Conservation (phyloP, 2,888 invertebrate genomes). For the Scaptomyza flava region DNA sequence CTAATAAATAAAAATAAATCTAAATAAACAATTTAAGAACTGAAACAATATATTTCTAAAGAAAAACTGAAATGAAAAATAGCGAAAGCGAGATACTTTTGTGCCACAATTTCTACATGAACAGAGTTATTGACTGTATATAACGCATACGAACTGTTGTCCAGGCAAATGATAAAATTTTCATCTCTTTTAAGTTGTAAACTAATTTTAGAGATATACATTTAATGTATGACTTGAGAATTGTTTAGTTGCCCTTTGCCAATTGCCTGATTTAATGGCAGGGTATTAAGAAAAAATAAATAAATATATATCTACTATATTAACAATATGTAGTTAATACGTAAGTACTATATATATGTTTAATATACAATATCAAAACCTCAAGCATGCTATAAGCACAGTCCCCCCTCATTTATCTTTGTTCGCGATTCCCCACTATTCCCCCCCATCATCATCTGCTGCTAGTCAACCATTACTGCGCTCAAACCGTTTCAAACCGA, state of each 20-base stretch:
- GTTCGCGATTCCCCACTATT: not conserved
- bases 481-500: slow-evolving; percentile 11
- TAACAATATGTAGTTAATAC: not conserved
- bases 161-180: not conserved
- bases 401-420: slow-evolving; percentile 13
- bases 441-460: not conserved
- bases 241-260: slow-evolving; percentile 17
- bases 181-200: not conserved
- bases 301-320: slow-evolving; percentile 6
- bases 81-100: no score
- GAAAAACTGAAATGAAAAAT: not conserved
- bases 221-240: not conserved
- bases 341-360: slow-evolving; percentile 1
- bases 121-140: no score
- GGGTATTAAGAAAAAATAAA: slow-evolving; percentile 16
- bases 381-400: slow-evolving; percentile 32
- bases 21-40: not conserved
- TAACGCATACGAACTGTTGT: not conserved
- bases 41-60: not conserved
- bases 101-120: no score
- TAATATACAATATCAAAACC: slow-evolving; percentile 2
- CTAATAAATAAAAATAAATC: no score
- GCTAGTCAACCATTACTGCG: slow-evolving; percentile 3
- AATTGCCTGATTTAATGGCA: slow-evolving; percentile 1
- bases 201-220: no score